Evolutionary conservation across 2,888 invertebrate genomes (phyloP), one percentile per base, ranked within the genome.

Genomic region (Scaptomyza cyrtandrae): DNA sequence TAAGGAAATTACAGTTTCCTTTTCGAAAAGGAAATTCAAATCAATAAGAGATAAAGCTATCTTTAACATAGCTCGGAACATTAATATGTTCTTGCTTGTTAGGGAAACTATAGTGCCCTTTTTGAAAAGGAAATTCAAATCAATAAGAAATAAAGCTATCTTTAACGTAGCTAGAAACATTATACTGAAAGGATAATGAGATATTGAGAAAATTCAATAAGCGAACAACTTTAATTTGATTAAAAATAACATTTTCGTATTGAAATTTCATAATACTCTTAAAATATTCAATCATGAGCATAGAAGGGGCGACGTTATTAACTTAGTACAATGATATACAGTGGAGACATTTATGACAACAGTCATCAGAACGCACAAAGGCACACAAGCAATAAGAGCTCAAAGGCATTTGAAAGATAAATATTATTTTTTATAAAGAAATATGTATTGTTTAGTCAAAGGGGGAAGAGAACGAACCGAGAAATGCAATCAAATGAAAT

Each of bases 401-500:
- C 39, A 55, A 44, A 55, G 57, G 60, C 54, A 62, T 77, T 65
- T 49, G 39, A 60, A 37, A 74, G 78, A 71, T 74, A 80, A 66
- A 70, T 65, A 41, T 58, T 58, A 50, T 53, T 19, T 50, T 61
- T 19, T 50, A 41, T 45, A n/a, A 24, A 24, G 16, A 37, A 61
- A 48, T 41, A 16, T 16, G 29, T 49, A 16, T 54, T 19, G 48
- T 33, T 27, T n/a, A 24, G 27, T 11, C n/a, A n/a, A 13, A 44
- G 27, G 9, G 46, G 49, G 45, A 46, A 41, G 27, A 48, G 43
- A 45, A 19, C 11, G 13, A 9, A 62, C 44, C 52, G 60, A 31
- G 64, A 65, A 76, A 59, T 68, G 84, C 84, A 80, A 86, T 75
- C 73, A 75, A 79, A 71, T 74, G 82, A 71, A 78, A 85, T 87